A percentile compares a stretch with the other conserved stretches of the same genome.
Evolutionary conservation across 2,797 vertebrate genomes (phyloP).

Genomic region (Paedocypris micromegethes): DNA sequence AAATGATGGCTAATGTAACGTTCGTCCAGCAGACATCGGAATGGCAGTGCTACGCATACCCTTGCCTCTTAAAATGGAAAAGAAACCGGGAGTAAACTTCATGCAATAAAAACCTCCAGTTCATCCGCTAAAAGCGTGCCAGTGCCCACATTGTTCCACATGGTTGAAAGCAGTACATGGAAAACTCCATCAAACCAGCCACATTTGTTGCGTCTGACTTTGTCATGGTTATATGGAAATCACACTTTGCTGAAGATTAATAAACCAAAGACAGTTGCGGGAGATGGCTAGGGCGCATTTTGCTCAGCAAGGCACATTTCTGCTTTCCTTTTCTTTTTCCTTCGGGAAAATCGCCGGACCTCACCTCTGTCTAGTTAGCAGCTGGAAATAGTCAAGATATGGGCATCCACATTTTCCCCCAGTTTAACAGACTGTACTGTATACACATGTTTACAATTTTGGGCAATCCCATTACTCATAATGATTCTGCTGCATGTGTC

Average conservation of each 20-base stretch:
- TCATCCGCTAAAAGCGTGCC: constrained; percentile 49
- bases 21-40: constrained; percentile 11
- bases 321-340: constrained; percentile 59
- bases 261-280: constrained; percentile 39
- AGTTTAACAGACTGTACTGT: constrained; percentile 70
- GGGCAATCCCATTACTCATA: constrained; percentile 65
- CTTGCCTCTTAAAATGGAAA: constrained; percentile 40
- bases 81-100: constrained; percentile 40
- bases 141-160: constrained; percentile 49
- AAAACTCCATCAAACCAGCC: constrained; percentile 59
- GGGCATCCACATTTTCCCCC: constrained; percentile 55
- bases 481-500: constrained; percentile 67
- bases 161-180: constrained; percentile 55
- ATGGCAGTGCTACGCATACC: background rate
- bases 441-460: constrained; percentile 75
- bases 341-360: constrained; percentile 68
- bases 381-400: constrained; percentile 70
- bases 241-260: constrained; percentile 57
- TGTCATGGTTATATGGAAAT: constrained; percentile 61
- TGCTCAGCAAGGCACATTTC: constrained; percentile 59
- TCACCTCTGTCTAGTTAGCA: constrained; percentile 60
- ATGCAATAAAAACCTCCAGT: constrained; percentile 41
- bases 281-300: constrained; percentile 35
- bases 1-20: constrained; percentile 26
- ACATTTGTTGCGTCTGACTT: constrained; percentile 55